A percentile compares a stretch with the other conserved stretches of the same genome.
Conservation (phyloP, 1,140 invertebrate genomes). For the Ctenoplectra terminalis region DNA sequence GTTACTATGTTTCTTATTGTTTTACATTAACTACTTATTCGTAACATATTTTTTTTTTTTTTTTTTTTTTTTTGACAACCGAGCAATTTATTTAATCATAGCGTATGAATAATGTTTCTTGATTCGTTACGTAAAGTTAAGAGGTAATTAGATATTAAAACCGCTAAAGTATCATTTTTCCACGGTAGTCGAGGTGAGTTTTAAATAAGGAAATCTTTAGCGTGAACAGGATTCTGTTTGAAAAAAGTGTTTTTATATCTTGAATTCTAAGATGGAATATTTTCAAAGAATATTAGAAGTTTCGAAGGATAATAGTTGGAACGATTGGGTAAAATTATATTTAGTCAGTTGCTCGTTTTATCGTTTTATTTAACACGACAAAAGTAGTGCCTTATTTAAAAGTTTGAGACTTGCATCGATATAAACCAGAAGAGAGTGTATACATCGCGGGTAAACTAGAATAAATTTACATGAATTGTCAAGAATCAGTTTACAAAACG, state of each 20-base stretch:
- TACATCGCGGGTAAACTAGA: not conserved
- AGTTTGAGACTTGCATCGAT: not conserved
- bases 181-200: no score
- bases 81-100: not conserved
- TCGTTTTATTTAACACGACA: not conserved
- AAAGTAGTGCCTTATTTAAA: not conserved
- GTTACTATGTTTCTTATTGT: no score
- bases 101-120: not conserved
- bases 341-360: no score
- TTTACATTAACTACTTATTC: no score
- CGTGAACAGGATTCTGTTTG: not conserved
- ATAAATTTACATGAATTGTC: slow-evolving; percentile 29
- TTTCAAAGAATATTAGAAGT: no score
- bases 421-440: not conserved
- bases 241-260: not conserved
- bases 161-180: not conserved
- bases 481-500: slow-evolving; percentile 8
- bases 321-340: no score
- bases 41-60: no score
- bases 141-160: not conserved
- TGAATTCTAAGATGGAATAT: no score
- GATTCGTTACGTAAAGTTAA: not conserved
- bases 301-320: no score
- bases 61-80: no score
- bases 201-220: no score